Percentiles rank a stretch among this genome's conserved stretches.
Evolutionary conservation across 2,888 invertebrate species (phyloP).

Genomic region (Dryobotodes eremita): DNA sequence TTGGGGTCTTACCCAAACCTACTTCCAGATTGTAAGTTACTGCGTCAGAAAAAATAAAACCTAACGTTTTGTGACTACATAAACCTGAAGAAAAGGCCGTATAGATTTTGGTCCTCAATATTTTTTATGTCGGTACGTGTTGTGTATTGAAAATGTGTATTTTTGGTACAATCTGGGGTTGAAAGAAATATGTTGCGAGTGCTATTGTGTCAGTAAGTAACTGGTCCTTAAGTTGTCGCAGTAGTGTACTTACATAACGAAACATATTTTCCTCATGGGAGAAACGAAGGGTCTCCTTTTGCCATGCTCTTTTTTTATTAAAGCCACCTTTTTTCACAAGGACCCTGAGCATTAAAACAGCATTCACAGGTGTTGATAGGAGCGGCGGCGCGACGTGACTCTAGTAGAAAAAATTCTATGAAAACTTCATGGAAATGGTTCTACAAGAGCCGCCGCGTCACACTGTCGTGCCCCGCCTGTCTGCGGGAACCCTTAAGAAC

Average conservation of each 20-base stretch:
- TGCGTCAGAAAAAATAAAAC: constrained; percentile 57
- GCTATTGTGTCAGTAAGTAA: constrained; percentile 52
- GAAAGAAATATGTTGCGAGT: constrained; percentile 49
- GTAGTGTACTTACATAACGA: constrained; percentile 27
- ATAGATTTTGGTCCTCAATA: constrained; percentile 55
- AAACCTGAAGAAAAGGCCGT: constrained; percentile 42
- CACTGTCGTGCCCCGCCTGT: too few relatives aligned
- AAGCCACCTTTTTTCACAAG: constrained; percentile 11
- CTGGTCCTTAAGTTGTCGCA: constrained; percentile 53
- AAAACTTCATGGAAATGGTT: too few relatives aligned
- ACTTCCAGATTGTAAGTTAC: constrained; percentile 54
- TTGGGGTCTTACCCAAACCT: constrained; percentile 45
- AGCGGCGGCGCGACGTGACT: too few relatives aligned
- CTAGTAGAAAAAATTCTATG: too few relatives aligned
- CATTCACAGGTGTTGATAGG: not conserved
- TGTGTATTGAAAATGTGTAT: constrained; percentile 52
- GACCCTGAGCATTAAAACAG: constrained; percentile 6
- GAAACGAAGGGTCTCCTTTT: constrained; percentile 13
- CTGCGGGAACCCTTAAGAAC: not conserved
- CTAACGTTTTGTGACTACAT: constrained; percentile 57
- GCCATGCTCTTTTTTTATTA: constrained; percentile 27
- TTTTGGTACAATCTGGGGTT: constrained; percentile 48
- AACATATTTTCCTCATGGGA: constrained; percentile 43
- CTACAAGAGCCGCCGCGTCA: too few relatives aligned
- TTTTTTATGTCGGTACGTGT: constrained; percentile 54